Evolutionary conservation across 2,888 invertebrate genomes (phyloP).

Genomic region (Nipponacmea schrenckii): DNA sequence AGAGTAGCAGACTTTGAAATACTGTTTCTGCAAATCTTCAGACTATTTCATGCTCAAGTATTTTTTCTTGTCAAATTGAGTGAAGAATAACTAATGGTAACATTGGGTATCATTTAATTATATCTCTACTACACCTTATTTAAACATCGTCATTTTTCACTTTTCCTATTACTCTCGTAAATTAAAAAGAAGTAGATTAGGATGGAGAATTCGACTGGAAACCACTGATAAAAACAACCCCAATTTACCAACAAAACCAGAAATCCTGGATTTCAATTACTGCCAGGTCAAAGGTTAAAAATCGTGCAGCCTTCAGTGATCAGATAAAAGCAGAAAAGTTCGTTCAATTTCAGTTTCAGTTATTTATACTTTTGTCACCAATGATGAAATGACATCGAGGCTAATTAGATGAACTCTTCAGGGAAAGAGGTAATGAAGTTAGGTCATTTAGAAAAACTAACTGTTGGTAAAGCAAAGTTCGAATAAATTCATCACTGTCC

Average conservation of each 20-base stretch:
- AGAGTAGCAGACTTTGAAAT: too few species aligned
- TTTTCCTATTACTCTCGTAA: background rate
- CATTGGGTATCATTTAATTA: too few species aligned
- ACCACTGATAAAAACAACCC: conserved; percentile 1
- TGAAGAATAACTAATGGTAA: too few species aligned
- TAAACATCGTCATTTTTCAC: background rate
- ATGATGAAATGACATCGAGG: background rate
- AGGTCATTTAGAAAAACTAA: background rate
- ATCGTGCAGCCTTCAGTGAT: background rate
- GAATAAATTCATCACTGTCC: background rate
- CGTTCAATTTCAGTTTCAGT: background rate
- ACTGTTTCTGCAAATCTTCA: too few species aligned
- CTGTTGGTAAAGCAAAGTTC: conserved; percentile 2
- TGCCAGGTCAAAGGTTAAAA: background rate
- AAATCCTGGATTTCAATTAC: conserved; percentile 4
- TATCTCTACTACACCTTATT: background rate
- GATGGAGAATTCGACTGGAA: background rate
- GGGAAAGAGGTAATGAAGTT: conserved; percentile 5
- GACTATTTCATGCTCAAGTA: too few species aligned
- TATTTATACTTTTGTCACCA: conserved; percentile 4
- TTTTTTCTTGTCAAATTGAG: too few species aligned
- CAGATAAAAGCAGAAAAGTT: background rate
- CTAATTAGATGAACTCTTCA: conserved; percentile 7
- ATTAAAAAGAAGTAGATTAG: background rate
- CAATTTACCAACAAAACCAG: background rate